A percentile compares a stretch with the other conserved stretches of the same genome.
These are phyloP conservation scores for Eucidaris tribuloides DNA, from an alignment of 35 echinoderm and acorn worm species.

Conservation along the genomic window DNA sequence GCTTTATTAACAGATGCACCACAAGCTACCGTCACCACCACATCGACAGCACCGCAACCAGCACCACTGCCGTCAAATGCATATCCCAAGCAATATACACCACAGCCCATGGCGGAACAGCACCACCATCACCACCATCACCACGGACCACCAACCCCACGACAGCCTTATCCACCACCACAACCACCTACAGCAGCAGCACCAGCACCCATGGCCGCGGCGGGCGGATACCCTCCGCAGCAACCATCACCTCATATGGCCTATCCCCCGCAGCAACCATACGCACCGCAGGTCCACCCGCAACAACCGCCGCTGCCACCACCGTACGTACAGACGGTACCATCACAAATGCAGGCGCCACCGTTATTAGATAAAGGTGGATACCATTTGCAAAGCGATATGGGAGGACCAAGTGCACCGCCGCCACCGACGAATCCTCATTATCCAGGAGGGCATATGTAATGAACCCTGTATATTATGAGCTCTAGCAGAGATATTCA, in stretches of 20 bases:
- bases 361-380: slow-evolving; percentile 23
- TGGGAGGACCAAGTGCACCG: background rate
- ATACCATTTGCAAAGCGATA: background rate
- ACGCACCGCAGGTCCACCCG: background rate
- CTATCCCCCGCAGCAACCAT: background rate
- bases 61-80: too few relatives aligned
- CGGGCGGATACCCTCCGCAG: background rate
- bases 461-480: too few relatives aligned
- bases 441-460: too few relatives aligned
- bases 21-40: too few relatives aligned
- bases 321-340: background rate
- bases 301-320: background rate
- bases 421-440: background rate
- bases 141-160: too few relatives aligned
- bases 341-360: slow-evolving; percentile 11
- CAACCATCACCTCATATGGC: background rate
- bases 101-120: too few relatives aligned
- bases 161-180: background rate
- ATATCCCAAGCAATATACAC: too few relatives aligned
- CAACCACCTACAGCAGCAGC: background rate
- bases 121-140: too few relatives aligned
- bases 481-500: too few relatives aligned
- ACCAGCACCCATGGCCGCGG: background rate
- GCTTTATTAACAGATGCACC: too few relatives aligned
- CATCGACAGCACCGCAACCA: too few relatives aligned